Base-by-base conservation (phyloP, 2,113 vertebrate species). In the Entelurus aequoreus region DNA sequence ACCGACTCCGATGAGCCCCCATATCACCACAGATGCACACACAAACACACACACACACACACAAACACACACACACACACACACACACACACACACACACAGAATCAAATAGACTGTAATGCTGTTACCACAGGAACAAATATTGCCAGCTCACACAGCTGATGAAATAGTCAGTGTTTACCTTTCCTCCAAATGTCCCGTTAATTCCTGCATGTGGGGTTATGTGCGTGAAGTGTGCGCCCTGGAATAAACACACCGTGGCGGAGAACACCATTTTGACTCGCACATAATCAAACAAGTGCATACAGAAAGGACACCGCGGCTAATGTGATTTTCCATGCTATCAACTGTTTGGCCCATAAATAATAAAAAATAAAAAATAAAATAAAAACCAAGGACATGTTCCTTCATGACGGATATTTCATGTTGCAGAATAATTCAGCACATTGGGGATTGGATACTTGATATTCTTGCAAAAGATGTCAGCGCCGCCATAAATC, bases 141-240 rank as follows among this genome's bases (percentile, higher is more conserved):
- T 84, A 78, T 78, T 77, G 79, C 79, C 82, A 84, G 78, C 67
- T 81, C 80, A 75, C 79, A 87, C 85, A 88, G 82, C 82, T 86
- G 85, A 86, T 88, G 84, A 88, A 87, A 87, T 85, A 87, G 80
- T 80, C 78, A 62, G 68, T 88, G 76, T 87, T 87, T 88, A 82
- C 81, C 28, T 77, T 82, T 78, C 80, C 86, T 84, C 72, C 71
- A 86, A 88, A 87, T 81, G 80, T 86, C 80, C 83, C 75, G 66
- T 78, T 79, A 80, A 86, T 82, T 54, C 83, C 66, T 68, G 48
- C 5, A 13, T 60, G 63, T 66, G 72, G 77, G 74, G 55, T 35
- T 76, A 8, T 79, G 54, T 66, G 71, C 71, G 66, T 69, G 54
- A 53, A 56, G 36, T 59, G 51, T 60, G 58, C 63, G 73, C 71